A percentile compares a stretch with the other conserved stretches of the same genome.
Conservation (phyloP, 2,888 invertebrate species). For the Cacoxenus indagator region DNA sequence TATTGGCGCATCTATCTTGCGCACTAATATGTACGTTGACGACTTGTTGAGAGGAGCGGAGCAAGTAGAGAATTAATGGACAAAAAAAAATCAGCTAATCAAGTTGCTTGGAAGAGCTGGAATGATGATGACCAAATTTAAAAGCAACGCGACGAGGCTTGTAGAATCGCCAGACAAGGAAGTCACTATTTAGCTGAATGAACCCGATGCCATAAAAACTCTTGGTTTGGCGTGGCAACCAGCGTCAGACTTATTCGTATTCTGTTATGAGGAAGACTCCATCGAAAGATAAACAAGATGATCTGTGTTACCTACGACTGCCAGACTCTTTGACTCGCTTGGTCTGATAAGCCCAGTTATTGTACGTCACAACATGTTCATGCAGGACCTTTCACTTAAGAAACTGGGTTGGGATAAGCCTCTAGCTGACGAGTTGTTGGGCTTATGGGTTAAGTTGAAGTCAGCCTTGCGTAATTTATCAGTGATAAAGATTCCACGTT, state of each 20-base stretch:
- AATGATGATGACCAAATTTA: not conserved
- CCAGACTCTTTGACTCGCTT: no score
- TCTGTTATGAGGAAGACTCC: not conserved
- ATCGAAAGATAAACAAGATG: not conserved
- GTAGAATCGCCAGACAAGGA: no score
- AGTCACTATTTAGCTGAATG: not conserved
- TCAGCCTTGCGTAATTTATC: not conserved
- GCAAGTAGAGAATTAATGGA: not conserved
- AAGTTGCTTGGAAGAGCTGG: no score
- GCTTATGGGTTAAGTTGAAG: not conserved
- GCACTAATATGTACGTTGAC: not conserved
- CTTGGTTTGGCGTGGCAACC: not conserved
- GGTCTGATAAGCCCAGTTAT: not conserved
- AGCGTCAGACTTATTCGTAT: not conserved
- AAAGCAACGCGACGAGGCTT: not conserved
- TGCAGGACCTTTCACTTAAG: no score
- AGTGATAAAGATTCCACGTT: not conserved
- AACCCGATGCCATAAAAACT: not conserved
- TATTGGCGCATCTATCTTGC: not conserved
- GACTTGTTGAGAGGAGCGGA: not conserved
- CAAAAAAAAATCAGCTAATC: not conserved
- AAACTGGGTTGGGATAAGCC: not conserved
- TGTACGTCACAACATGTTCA: no score
- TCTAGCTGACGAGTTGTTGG: rapidly evolving
- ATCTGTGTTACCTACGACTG: not conserved